Evolutionary conservation across 2,888 invertebrate genomes (phyloP).

Genomic region (Amblyjoppa proteus): DNA sequence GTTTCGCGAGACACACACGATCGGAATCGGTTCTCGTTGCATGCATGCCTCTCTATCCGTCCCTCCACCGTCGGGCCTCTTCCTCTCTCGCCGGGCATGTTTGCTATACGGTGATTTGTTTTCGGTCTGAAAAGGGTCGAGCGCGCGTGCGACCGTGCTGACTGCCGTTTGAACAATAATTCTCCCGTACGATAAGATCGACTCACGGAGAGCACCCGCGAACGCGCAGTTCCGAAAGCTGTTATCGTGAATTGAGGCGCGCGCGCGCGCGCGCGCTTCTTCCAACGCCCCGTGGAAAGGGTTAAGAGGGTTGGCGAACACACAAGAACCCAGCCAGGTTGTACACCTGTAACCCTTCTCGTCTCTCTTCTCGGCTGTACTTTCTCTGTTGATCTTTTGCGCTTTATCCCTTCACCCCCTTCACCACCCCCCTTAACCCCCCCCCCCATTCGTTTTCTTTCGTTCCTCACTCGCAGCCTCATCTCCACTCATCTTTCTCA

Average conservation of each 20-base stretch:
- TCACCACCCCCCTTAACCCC: neutral
- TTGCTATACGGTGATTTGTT: constrained; percentile 68
- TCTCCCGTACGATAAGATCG: constrained; percentile 79
- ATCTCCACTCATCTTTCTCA: constrained; percentile 67
- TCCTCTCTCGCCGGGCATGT: neutral
- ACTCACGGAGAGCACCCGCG: constrained; percentile 78
- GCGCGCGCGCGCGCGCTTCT: constrained; percentile 63
- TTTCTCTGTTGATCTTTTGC: constrained; percentile 33
- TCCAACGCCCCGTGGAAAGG: constrained; percentile 39
- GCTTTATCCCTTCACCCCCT: neutral
- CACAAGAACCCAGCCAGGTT: constrained; percentile 58
- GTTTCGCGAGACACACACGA: constrained; percentile 58
- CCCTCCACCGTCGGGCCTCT: constrained; percentile 1
- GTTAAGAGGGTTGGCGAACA: constrained; percentile 42
- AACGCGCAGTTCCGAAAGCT: constrained; percentile 72
- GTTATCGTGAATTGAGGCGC: constrained; percentile 81
- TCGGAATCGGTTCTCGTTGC: constrained; percentile 60
- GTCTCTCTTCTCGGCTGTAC: constrained; percentile 42
- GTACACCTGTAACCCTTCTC: constrained; percentile 81
- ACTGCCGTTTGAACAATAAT: constrained; percentile 75
- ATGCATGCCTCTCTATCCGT: constrained; percentile 35
- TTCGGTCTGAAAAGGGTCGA: constrained; percentile 65
- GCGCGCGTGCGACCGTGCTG: constrained; percentile 72
- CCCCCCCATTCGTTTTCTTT: constrained; percentile 23
- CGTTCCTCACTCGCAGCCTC: constrained; percentile 58